Percentiles rank a stretch among this genome's conserved stretches.
phyloP scores from a whole-genome alignment of 2,797 vertebrate genomes.

The Rhinichthys osculus region DNA sequence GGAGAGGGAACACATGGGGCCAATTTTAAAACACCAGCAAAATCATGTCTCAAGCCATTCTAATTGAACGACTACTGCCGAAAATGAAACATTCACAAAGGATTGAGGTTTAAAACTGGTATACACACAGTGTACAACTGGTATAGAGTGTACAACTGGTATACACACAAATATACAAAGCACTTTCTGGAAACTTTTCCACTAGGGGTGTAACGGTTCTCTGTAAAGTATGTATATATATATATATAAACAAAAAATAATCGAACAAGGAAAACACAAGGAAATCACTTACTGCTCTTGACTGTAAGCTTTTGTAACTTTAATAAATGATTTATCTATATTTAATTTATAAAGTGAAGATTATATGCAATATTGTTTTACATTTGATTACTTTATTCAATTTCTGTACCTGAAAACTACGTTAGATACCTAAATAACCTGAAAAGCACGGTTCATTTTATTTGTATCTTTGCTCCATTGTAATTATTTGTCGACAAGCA shows the following conservation, averaged over 20 bases:
- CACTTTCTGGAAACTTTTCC: background rate
- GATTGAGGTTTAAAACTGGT: background rate
- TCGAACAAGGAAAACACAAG: no score
- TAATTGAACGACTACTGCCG: background rate
- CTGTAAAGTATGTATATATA: no score
- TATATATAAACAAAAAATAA: no score
- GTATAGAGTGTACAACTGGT: no score
- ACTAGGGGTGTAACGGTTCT: no score
- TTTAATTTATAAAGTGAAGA: no score
- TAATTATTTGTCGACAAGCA: background rate
- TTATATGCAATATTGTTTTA: background rate
- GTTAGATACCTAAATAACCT: background rate
- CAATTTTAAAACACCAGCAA: conserved; percentile 39
- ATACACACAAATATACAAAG: background rate
- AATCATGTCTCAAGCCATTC: background rate
- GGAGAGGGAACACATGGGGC: background rate
- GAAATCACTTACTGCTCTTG: no score
- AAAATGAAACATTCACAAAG: background rate
- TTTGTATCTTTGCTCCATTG: background rate
- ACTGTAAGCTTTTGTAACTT: background rate
- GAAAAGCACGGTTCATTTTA: background rate
- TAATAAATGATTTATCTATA: background rate
- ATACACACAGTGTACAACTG: no score
- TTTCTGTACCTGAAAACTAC: background rate
- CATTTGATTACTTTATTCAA: background rate